Percentiles rank a stretch among this genome's conserved stretches.
Conservation (phyloP, 2,797 vertebrate genomes). For the Centroberyx gerrardi region DNA sequence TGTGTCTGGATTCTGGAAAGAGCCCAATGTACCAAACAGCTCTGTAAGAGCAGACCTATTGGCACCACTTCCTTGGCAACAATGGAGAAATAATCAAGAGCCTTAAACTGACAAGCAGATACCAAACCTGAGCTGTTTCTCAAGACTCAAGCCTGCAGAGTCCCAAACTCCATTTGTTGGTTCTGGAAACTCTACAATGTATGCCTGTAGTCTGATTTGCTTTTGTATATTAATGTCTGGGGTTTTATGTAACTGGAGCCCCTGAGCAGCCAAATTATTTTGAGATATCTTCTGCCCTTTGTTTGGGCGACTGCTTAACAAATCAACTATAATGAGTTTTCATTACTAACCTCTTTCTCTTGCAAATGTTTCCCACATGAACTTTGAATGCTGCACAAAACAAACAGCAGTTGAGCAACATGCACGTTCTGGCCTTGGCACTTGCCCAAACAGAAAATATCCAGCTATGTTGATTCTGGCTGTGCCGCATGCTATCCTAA, state of each 20-base stretch:
- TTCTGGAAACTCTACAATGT: not conserved
- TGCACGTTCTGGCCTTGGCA: not conserved
- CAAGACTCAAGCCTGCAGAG: not conserved
- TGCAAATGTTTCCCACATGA: not conserved
- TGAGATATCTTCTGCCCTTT: not conserved
- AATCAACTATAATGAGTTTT: not conserved
- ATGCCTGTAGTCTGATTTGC: not conserved
- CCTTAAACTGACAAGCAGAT: constrained; percentile 20
- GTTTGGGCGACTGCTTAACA: not conserved
- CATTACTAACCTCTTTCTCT: not conserved
- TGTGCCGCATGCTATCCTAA: not conserved
- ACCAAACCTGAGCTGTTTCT: constrained; percentile 14
- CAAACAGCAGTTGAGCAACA: not conserved
- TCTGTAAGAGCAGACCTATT: constrained; percentile 1
- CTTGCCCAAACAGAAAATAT: not conserved
- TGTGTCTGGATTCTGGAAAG: constrained; percentile 48
- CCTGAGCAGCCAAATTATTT: not conserved
- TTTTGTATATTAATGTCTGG: no score
- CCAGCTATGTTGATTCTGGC: not conserved
- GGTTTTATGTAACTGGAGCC: not conserved
- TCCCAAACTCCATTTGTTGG: not conserved
- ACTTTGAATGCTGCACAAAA: not conserved
- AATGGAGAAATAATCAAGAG: constrained; percentile 5
- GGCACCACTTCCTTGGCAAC: constrained; percentile 23
- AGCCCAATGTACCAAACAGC: constrained; percentile 28